A percentile compares a stretch with the other conserved stretches of the same genome.
These are phyloP conservation scores for Pilophorus perplexus DNA, from an alignment of 2,888 invertebrate species.

Conservation along the genomic window DNA sequence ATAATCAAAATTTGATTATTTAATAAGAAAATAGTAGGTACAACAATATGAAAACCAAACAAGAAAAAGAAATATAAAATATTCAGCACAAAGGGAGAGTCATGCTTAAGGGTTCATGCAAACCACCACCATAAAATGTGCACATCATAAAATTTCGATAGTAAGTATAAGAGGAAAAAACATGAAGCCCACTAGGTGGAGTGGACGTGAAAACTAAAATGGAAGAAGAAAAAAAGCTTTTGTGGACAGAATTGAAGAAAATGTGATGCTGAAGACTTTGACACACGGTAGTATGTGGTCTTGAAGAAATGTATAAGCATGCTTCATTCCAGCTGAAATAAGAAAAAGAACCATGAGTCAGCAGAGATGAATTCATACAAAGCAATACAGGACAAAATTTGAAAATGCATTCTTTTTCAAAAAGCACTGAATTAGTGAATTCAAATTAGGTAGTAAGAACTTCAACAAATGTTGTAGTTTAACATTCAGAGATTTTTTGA, in stretches of 20 bases:
- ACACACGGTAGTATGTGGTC: conserved; percentile 39
- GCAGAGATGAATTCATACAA: conserved; percentile 7
- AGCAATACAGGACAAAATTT: not conserved
- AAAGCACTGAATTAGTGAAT: too few relatives aligned
- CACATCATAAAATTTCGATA: too few relatives aligned
- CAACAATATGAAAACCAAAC: too few relatives aligned
- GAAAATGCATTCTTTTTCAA: too few relatives aligned
- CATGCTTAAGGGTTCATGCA: conserved; percentile 30
- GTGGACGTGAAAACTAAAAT: not conserved
- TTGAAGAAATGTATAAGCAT: conserved; percentile 37
- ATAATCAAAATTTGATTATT: too few relatives aligned
- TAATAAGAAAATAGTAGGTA: too few relatives aligned
- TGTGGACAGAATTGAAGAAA: too few relatives aligned
- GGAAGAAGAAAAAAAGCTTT: conserved; percentile 1
- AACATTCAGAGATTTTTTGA: too few relatives aligned
- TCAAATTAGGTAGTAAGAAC: too few relatives aligned
- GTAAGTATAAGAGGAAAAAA: not conserved
- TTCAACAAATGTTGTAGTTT: too few relatives aligned
- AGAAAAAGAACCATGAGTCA: conserved; percentile 47
- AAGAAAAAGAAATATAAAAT: too few relatives aligned
- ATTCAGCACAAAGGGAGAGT: conserved; percentile 23
- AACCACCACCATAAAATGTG: conserved; percentile 29
- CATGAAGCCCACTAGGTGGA: not conserved
- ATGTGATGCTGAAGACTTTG: conserved; percentile 38
- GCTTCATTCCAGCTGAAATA: conserved; percentile 43